Conservation (phyloP, 1,140 invertebrate species). For the Drosophila chauvacae region DNA sequence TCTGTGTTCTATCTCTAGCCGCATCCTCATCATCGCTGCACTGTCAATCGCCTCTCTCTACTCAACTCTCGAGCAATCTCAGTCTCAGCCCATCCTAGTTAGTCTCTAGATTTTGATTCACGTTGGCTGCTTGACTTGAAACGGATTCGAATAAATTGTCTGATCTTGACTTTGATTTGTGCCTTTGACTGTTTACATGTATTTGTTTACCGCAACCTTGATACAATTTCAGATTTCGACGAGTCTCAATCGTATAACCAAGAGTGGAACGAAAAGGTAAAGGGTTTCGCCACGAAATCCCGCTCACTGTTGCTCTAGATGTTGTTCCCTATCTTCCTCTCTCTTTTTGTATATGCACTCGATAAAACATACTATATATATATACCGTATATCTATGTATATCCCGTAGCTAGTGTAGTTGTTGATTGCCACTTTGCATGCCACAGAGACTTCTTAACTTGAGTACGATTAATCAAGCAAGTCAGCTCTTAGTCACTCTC, state of each 20-base stretch:
- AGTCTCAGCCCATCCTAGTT: constrained; percentile 45
- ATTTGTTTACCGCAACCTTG: constrained; percentile 55
- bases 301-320: constrained; percentile 53
- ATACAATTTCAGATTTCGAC: constrained; percentile 84
- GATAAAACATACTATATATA: constrained; percentile 17
- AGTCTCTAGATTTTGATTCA: constrained; percentile 48
- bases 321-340: constrained; percentile 35
- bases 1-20: constrained; percentile 18
- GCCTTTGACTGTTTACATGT: constrained; percentile 25
- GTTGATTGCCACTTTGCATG: constrained; percentile 57
- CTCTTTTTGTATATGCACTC: constrained; percentile 56
- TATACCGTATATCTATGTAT: constrained; percentile 27
- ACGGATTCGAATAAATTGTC: constrained; percentile 40
- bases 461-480: constrained; percentile 41
- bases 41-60: constrained; percentile 30
- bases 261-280: constrained; percentile 85
- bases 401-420: constrained; percentile 68
- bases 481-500: neutral
- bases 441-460: constrained; percentile 30
- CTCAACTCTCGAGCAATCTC: constrained; percentile 24
- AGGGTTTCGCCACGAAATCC: constrained; percentile 73
- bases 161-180: constrained; percentile 24
- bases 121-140: constrained; percentile 48
- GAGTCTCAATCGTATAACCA: constrained; percentile 83
- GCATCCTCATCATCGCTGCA: constrained; percentile 44